These are phyloP conservation scores for Diceros bicornis DNA, from an alignment of 2,797 vertebrate species.

Conservation along the genomic window DNA sequence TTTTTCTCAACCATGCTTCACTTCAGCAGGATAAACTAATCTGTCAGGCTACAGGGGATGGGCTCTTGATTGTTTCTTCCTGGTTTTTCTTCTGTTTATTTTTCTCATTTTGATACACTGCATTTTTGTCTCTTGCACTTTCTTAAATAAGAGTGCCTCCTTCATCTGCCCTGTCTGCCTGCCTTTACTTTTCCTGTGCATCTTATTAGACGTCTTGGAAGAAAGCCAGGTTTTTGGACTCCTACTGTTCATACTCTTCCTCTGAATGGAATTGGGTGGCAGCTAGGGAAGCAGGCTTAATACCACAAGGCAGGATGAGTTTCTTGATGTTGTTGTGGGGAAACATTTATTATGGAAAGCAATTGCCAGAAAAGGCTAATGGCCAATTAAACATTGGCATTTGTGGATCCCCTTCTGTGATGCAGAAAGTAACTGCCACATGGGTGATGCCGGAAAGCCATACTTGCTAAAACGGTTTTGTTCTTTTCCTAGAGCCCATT, in stretches of 20 bases:
- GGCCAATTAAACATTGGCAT: constrained; percentile 69
- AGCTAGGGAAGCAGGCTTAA: constrained; percentile 74
- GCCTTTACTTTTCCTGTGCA: constrained; percentile 71
- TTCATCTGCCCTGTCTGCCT: constrained; percentile 80
- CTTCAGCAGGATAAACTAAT: constrained; percentile 87
- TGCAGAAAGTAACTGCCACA: constrained; percentile 43
- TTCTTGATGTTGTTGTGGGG: constrained; percentile 59
- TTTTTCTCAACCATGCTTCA: constrained; percentile 87
- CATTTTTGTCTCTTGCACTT: constrained; percentile 84
- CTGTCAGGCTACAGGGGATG: constrained; percentile 69
- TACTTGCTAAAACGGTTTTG: constrained; percentile 57
- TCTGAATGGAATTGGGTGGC: constrained; percentile 1
- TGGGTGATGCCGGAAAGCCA: constrained; percentile 39
- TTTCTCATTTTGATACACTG: constrained; percentile 83
- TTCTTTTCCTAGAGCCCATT: constrained; percentile 54
- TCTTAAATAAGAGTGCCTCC: constrained; percentile 77
- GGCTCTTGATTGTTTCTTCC: constrained; percentile 85
- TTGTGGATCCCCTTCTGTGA: constrained; percentile 75
- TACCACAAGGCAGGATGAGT: constrained; percentile 56
- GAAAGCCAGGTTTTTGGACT: not conserved
- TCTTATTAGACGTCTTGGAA: constrained; percentile 76
- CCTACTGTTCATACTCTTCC: not conserved
- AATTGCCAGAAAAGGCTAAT: constrained; percentile 60
- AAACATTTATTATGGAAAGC: constrained; percentile 65
- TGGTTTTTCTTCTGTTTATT: constrained; percentile 85